Percentiles rank a stretch among this genome's conserved stretches.
Conservation (phyloP, 2,113 vertebrate species). For the Odontesthes bonariensis region DNA sequence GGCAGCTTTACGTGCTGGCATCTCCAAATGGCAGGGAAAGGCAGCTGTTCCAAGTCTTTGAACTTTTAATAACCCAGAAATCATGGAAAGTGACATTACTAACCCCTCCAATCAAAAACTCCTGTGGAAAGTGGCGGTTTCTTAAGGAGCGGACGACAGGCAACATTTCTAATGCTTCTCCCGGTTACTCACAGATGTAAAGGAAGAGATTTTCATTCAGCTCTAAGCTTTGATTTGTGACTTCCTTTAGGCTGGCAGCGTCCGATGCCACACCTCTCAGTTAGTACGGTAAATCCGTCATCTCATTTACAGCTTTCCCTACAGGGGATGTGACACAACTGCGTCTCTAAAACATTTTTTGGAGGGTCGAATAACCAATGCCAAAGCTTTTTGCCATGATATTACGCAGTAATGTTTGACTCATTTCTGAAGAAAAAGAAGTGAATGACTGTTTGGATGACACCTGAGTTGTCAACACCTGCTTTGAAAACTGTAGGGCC, state of each 20-base stretch:
- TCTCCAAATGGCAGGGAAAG: constrained; percentile 13
- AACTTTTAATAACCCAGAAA: constrained; percentile 31
- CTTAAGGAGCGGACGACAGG: neutral
- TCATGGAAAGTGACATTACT: constrained; percentile 9
- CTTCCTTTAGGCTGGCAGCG: constrained; percentile 36
- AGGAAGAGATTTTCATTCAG: constrained; percentile 22
- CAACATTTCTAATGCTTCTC: neutral
- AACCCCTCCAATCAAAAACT: neutral
- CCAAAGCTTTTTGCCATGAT: neutral
- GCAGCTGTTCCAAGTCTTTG: constrained; percentile 42
- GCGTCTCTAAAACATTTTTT: constrained; percentile 5
- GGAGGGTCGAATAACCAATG: constrained; percentile 22
- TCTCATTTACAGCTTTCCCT: constrained; percentile 19
- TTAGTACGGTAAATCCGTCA: constrained; percentile 12
- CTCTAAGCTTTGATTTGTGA: constrained; percentile 46
- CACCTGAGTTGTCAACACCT: constrained; percentile 51
- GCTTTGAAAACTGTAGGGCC: constrained; percentile 19
- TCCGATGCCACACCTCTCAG: constrained; percentile 13
- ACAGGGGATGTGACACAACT: constrained; percentile 8
- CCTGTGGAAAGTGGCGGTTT: constrained; percentile 17
- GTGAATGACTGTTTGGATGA: constrained; percentile 21
- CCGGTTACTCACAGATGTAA: constrained; percentile 20
- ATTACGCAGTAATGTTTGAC: neutral
- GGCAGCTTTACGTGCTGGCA: constrained; percentile 26
- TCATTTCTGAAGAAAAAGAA: constrained; percentile 28